Evolutionary conservation across 1,140 invertebrate species (phyloP), one percentile per base, ranked within the genome.

Genomic region (Leptinotarsa lineolata): DNA sequence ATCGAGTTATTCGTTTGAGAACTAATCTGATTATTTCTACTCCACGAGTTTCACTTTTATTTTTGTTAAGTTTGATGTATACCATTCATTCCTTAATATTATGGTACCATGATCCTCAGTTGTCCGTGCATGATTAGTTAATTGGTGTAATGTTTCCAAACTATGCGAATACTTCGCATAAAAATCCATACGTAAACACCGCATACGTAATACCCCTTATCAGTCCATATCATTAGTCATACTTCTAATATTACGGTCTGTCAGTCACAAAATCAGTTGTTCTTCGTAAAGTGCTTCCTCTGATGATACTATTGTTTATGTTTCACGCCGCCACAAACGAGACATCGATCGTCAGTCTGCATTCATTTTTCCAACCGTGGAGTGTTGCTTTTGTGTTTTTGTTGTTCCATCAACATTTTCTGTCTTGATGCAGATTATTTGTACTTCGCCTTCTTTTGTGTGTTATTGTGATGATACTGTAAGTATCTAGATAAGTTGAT

Each of bases 401-500:
- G 12, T 21, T 63, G 13, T 63, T 12, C 22, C 16, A 24, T 24
- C 16, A 63, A 63, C 21, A 15, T 63, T 63, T 63, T 20, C 60
- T 21, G 18, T 13, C 18, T 63, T 18, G 15, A 63, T 63, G 60
- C 60, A 21, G 60, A 63, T 63, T 21, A 20, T 63, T 44, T 68
- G 39, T 45, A 16, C 30, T 18, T 20, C 24, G 8, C 66, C 66
- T 18, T 70, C 71, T 16, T 75, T 75, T 54, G 68, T 76, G 20
- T 76, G 74, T 60, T 76, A 70, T 68, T 76, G 74, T 69, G 59
- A 73, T 67, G 74, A 76, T 22, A 39, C 21, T 61, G 74, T 76
- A 73, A 76, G 74, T 76, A 22, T n/a, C 20, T 63, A 20, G 60
- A 18, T 39, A 39, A 39, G 30, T 39, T 39, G 6, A 30, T 39